Evolutionary conservation across 2,113 vertebrate genomes (phyloP).

Genomic region (Butorides virescens): DNA sequence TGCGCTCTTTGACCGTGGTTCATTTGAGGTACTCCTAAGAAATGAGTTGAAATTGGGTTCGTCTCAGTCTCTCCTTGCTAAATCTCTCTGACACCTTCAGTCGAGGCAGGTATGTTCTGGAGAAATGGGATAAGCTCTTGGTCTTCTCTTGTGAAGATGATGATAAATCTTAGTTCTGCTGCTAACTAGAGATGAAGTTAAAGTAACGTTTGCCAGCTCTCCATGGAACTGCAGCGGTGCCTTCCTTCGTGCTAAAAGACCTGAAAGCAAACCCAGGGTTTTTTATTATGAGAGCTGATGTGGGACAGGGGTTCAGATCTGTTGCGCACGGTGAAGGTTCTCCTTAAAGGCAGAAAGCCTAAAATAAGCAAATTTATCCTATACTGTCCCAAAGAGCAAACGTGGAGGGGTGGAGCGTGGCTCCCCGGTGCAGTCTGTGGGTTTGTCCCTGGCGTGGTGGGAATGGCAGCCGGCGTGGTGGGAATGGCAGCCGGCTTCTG

Average conservation of each 20-base stretch:
- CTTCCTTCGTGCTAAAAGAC: not conserved
- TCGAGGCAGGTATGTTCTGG: not conserved
- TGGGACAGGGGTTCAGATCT: not conserved
- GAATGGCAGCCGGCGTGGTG: not conserved
- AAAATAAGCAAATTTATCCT: not conserved
- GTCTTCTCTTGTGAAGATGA: not conserved
- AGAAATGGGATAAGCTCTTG: not conserved
- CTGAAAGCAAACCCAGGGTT: not conserved
- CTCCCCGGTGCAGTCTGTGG: accelerated
- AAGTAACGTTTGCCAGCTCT: not conserved
- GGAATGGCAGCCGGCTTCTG: not conserved
- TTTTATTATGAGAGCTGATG: not conserved
- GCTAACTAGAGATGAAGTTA: not conserved
- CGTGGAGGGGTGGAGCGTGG: not conserved
- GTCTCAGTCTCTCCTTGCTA: not conserved
- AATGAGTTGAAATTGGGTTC: not conserved
- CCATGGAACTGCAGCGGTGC: not conserved
- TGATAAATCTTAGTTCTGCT: not conserved
- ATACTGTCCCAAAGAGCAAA: not conserved
- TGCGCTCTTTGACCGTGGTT: too few relatives aligned
- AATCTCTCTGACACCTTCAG: not conserved
- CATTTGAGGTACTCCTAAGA: not conserved
- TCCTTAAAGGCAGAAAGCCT: not conserved
- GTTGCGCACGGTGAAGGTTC: not conserved
- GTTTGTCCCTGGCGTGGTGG: not conserved